Percentiles rank a stretch among this genome's conserved stretches.
These are phyloP conservation scores for Pantherophis guttatus DNA, from an alignment of 2,113 vertebrate species.

Conservation along the genomic window DNA sequence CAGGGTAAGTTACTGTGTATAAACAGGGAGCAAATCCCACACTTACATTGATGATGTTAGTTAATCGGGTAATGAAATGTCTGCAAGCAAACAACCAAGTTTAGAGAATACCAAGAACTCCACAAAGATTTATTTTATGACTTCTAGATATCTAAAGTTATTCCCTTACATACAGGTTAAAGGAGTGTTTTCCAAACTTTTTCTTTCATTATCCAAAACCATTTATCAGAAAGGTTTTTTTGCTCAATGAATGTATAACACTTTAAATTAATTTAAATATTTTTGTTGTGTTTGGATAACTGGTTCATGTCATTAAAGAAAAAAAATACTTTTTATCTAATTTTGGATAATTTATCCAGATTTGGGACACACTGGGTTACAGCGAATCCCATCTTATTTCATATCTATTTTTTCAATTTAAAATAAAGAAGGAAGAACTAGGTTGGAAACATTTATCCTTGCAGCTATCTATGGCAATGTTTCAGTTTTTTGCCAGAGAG, in stretches of 20 bases:
- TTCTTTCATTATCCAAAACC: background rate
- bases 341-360: background rate
- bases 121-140: background rate
- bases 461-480: background rate
- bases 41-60: background rate
- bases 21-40: background rate
- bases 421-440: background rate
- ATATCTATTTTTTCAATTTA: background rate
- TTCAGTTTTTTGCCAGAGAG: background rate
- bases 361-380: background rate
- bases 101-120: background rate
- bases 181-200: background rate
- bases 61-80: background rate
- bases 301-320: background rate
- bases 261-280: background rate
- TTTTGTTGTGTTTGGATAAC: background rate
- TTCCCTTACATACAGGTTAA: background rate
- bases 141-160: background rate
- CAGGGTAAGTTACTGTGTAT: background rate
- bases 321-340: background rate
- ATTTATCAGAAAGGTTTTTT: background rate
- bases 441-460: background rate
- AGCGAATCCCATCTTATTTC: background rate
- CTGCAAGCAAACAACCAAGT: background rate
- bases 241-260: background rate